These are phyloP conservation scores for Brachypalpus laphriformis DNA, from an alignment of 2,888 invertebrate species.

Conservation along the genomic window DNA sequence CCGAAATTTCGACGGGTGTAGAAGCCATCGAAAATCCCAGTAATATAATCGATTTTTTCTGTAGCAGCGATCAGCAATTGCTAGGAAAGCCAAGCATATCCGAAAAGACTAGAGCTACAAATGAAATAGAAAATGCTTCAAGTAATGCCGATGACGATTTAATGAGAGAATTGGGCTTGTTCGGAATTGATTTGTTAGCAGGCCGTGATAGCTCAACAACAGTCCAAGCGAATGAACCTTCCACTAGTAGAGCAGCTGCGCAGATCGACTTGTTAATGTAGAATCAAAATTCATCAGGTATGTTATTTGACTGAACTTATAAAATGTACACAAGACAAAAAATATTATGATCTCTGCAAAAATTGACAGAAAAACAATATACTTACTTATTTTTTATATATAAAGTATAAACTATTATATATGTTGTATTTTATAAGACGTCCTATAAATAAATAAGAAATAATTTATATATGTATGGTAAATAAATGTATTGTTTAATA, in stretches of 20 bases:
- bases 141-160: slow-evolving; percentile 78
- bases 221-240: slow-evolving; percentile 17
- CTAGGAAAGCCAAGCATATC: slow-evolving; percentile 19
- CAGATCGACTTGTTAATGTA: slow-evolving; percentile 58
- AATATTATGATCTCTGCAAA: slow-evolving; percentile 23
- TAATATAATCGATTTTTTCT: slow-evolving; percentile 77
- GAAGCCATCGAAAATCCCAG: slow-evolving; percentile 80
- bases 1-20: slow-evolving; percentile 76
- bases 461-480: slow-evolving; percentile 41
- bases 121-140: not conserved
- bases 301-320: slow-evolving; percentile 34
- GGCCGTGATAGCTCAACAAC: slow-evolving; percentile 5
- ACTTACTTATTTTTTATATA: slow-evolving; percentile 46
- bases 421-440: slow-evolving; percentile 8
- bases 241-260: slow-evolving; percentile 49
- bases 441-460: slow-evolving; percentile 29
- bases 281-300: not conserved
- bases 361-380: slow-evolving; percentile 16
- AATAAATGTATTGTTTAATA: slow-evolving; percentile 35
- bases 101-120: slow-evolving; percentile 7
- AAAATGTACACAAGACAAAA: slow-evolving; percentile 14
- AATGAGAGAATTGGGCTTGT: slow-evolving; percentile 85
- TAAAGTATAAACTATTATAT: slow-evolving; percentile 16
- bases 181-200: slow-evolving; percentile 82
- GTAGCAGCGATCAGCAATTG: slow-evolving; percentile 31